Base-by-base conservation (phyloP, 1,140 invertebrate genomes). In the Drosophila watanabei region DNA sequence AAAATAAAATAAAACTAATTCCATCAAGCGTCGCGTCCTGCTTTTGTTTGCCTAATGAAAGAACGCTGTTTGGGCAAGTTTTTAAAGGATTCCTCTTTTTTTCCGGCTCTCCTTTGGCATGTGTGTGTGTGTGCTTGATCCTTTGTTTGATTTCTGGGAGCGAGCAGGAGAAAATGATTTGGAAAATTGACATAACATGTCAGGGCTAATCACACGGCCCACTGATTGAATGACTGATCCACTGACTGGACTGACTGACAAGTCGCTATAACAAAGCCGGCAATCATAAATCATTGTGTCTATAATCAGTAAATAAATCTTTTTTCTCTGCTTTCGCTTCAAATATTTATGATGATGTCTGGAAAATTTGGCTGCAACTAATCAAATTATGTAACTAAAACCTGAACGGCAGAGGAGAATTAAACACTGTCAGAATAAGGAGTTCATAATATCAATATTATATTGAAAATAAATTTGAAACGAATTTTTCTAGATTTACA, bases 41-140 rank as follows among this genome's bases (percentile, higher is more conserved):
- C 82, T 79, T 85, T 89, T 89, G 85, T 89, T 89, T 85, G 81
- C 73, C 86, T 89, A 89, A 89, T 89, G 85, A 89, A 89, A 89
- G 86, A 90, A 89, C 78, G 78, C 78, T 89, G 85, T 89, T 81
- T 82, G 76, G 85, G 78, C 77, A 89, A 81, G 85, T 81, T 88
- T 88, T 84, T 83, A 84, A 87, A 88, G 84, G 85, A 79, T 88
- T 87, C 54, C 54, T 56, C 18, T 41, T 37, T 72, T 57, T 48
- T 20, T 32, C 13, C 8, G 24, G 5, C 33, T 52, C 35, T 37
- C 28, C 32, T 70, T 37, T 43, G 30, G 16, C 16, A 18, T n/a
- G 24, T 33, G 30, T 52, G 13, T 56, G 28, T 70, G n/a, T 72
- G 30, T 60, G 20, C 39, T 46, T 56, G 41, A 61, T 68, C 37